Evolutionary conservation across 2,113 vertebrate species (phyloP).

Genomic region (Mastomys natalensis): DNA sequence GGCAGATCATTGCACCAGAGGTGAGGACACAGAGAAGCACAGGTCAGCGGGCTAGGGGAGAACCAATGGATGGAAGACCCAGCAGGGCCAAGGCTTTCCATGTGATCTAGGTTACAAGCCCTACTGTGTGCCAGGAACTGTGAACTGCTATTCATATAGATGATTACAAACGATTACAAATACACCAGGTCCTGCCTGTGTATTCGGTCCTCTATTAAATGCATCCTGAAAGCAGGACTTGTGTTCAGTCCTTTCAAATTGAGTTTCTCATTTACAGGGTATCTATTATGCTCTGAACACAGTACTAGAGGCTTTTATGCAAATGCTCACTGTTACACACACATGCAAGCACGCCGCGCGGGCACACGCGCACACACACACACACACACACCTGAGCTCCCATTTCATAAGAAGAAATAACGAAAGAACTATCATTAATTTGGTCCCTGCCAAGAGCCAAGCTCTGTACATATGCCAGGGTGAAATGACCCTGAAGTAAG

Average conservation of each 20-base stretch:
- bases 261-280: background rate
- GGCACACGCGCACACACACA: background rate
- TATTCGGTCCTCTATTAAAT: conserved; percentile 8
- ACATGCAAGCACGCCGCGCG: background rate
- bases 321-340: background rate
- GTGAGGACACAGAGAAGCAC: background rate
- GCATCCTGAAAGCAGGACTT: background rate
- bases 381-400: background rate
- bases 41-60: background rate
- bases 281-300: background rate
- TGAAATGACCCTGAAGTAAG: background rate
- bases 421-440: background rate
- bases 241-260: background rate
- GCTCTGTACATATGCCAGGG: background rate
- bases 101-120: background rate
- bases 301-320: background rate
- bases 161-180: background rate
- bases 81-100: background rate
- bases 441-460: conserved; percentile 1
- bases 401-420: conserved; percentile 2
- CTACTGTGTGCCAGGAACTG: background rate
- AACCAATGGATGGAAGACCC: fast-evolving
- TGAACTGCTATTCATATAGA: background rate
- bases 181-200: background rate
- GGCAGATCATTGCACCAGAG: background rate